These are phyloP conservation scores for Macrosoma leucophasiata DNA, from an alignment of 2,888 invertebrate genomes.

Conservation along the genomic window DNA sequence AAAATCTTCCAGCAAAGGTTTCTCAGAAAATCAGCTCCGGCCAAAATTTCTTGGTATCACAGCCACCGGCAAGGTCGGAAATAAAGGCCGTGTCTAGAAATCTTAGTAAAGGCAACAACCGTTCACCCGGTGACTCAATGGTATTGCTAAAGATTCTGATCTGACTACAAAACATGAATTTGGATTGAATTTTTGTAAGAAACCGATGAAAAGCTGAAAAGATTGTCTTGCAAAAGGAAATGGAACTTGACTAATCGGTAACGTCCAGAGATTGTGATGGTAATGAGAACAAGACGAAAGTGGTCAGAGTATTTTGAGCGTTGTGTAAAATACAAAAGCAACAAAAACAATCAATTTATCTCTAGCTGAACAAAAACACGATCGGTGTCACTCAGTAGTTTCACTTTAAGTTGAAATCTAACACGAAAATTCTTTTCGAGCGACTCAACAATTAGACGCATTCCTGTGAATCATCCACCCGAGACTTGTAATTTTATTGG, in stretches of 20 bases:
- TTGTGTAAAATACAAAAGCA: no score
- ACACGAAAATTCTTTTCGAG: slow-evolving; percentile 54
- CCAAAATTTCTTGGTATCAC: slow-evolving; percentile 25
- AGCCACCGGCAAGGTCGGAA: slow-evolving; percentile 23
- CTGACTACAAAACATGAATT: background rate
- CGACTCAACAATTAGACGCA: slow-evolving; percentile 63
- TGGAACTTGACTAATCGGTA: no score
- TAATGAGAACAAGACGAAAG: no score
- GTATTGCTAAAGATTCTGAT: slow-evolving; percentile 7
- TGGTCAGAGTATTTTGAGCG: no score
- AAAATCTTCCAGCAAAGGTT: no score
- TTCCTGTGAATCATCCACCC: slow-evolving; percentile 67
- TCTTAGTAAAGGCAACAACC: slow-evolving; percentile 24
- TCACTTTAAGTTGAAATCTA: slow-evolving; percentile 59
- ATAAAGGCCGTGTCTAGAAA: slow-evolving; percentile 26
- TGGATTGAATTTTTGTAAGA: background rate
- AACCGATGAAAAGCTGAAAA: no score
- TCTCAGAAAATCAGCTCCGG: no score
- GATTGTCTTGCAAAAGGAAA: no score
- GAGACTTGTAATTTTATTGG: slow-evolving; percentile 65
- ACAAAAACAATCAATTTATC: no score
- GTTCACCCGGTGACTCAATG: slow-evolving; percentile 27
- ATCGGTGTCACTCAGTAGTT: slow-evolving; percentile 35
- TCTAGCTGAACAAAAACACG: slow-evolving; percentile 9
- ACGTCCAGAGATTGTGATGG: no score